A percentile compares a stretch with the other conserved stretches of the same genome.
phyloP scores from a whole-genome alignment of 2,113 vertebrate species.

The Edolisoma coerulescens region DNA sequence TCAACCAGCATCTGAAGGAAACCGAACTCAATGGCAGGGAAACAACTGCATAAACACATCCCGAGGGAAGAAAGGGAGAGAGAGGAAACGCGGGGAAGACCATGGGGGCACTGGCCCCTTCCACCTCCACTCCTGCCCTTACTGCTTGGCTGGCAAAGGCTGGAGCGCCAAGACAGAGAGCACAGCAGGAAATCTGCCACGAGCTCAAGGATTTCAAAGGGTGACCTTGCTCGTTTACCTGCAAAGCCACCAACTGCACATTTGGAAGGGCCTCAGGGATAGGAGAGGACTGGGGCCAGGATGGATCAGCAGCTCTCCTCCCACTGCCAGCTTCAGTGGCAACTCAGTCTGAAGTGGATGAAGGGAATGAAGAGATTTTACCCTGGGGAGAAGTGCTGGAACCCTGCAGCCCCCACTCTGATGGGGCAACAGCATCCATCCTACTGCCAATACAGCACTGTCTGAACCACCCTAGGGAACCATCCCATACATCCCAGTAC shows the following conservation, averaged over 20 bases:
- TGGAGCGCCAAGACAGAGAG: rapidly evolving
- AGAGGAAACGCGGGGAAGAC: neutral
- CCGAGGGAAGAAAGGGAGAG: conserved; percentile 6
- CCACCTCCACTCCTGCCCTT: neutral
- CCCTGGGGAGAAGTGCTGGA: rapidly evolving
- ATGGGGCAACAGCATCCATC: neutral
- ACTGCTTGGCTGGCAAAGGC: neutral
- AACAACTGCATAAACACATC: conserved; percentile 56
- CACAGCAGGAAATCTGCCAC: neutral
- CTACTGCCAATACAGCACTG: neutral
- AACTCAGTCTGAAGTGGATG: neutral
- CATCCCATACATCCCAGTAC: neutral
- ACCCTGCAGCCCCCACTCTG: neutral
- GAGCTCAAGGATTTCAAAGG: neutral
- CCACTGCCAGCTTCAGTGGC: rapidly evolving
- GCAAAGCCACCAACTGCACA: neutral
- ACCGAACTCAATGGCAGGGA: conserved; percentile 25
- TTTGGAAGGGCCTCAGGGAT: neutral
- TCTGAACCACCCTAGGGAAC: neutral
- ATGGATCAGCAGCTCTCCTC: neutral
- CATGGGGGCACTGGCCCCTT: neutral
- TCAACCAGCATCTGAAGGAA: conserved; percentile 53
- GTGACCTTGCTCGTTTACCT: neutral
- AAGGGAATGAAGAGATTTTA: neutral
- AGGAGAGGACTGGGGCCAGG: neutral